Evolutionary conservation across 2,797 vertebrate species (phyloP).

Genomic region (Hemitrygon akajei): DNA sequence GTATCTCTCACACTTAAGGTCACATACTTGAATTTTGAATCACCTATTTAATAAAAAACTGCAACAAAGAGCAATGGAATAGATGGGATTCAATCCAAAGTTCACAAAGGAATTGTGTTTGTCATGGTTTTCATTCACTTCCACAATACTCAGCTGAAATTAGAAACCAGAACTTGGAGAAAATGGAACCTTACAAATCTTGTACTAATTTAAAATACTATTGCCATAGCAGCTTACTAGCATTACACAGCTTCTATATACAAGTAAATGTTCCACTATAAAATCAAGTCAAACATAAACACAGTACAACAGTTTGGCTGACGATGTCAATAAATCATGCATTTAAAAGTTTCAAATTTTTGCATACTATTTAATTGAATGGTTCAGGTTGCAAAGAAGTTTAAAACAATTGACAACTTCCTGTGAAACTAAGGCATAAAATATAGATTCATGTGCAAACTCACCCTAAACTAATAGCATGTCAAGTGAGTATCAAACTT

Average conservation of each 20-base stretch:
- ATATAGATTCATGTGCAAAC: background rate
- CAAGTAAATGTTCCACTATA: background rate
- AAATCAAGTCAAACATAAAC: background rate
- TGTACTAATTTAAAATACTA: background rate
- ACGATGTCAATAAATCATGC: background rate
- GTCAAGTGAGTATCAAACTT: background rate
- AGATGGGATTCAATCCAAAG: too few species aligned
- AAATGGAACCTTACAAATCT: background rate
- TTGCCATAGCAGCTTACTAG: background rate
- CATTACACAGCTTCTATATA: background rate
- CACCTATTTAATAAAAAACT: too few species aligned
- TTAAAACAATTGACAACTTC: background rate
- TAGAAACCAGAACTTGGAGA: too few species aligned
- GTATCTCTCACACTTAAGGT: too few species aligned
- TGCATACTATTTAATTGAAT: conserved; percentile 10
- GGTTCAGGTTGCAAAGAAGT: background rate
- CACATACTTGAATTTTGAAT: too few species aligned
- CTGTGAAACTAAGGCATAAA: background rate
- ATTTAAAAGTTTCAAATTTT: background rate
- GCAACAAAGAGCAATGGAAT: too few species aligned
- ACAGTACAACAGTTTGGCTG: background rate
- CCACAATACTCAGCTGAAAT: too few species aligned
- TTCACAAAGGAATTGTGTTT: too few species aligned
- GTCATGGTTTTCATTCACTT: too few species aligned
- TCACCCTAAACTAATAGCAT: background rate